Conservation (phyloP, 2,797 vertebrate genomes). For the Mus minutoides region DNA sequence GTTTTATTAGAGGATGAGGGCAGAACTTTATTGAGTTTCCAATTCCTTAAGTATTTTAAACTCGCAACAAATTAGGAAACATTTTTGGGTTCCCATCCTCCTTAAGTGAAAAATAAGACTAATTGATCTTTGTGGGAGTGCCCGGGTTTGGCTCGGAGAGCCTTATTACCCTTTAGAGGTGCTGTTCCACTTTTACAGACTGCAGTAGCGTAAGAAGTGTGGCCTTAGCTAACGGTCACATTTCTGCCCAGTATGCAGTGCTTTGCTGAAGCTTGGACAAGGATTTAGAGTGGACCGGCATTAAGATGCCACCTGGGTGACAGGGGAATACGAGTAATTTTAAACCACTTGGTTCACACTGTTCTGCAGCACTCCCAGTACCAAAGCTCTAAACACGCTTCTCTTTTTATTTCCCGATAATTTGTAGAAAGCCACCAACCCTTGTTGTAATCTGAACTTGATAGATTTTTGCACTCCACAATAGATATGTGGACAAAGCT, state of each 20-base stretch:
- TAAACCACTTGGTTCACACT: background rate
- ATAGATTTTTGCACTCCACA: background rate
- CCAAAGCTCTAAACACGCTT: background rate
- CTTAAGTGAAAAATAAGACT: conserved; percentile 5
- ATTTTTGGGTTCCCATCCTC: background rate
- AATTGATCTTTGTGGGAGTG: background rate
- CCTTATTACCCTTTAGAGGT: background rate
- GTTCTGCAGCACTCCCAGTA: background rate
- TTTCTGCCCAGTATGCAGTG: background rate
- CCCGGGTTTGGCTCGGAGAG: background rate
- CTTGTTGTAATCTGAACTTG: background rate
- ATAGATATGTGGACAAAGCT: background rate
- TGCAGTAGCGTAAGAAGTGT: background rate
- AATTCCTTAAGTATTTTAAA: conserved; percentile 20
- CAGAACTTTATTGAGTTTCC: conserved; percentile 55
- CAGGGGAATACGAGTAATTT: background rate
- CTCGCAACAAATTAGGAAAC: conserved; percentile 12
- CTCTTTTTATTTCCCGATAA: background rate
- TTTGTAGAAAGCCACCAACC: background rate
- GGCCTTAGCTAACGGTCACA: background rate
- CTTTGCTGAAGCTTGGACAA: background rate
- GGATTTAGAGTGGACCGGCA: background rate
- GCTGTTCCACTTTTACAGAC: background rate
- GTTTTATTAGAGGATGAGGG: background rate
- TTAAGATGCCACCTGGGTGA: background rate